Evolutionary conservation across 1,140 invertebrate species (phyloP).

Genomic region (Neodiprion pinetum): DNA sequence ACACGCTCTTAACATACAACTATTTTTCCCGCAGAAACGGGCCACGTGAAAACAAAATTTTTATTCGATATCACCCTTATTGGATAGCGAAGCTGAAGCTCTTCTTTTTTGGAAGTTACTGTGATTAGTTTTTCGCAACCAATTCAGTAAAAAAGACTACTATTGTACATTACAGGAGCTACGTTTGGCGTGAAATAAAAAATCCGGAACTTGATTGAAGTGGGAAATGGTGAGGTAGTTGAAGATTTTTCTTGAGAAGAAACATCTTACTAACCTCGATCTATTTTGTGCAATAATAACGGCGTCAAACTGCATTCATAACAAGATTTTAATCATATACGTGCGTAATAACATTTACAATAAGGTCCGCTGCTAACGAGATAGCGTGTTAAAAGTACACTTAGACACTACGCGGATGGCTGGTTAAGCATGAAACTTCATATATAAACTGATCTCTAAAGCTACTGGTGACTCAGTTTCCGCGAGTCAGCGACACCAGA

Average conservation of each 20-base stretch:
- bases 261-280: background rate
- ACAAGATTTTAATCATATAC: background rate
- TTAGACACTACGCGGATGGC: conserved; percentile 4
- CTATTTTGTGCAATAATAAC: background rate
- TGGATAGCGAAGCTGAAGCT: too few species aligned
- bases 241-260: background rate
- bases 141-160: too few species aligned
- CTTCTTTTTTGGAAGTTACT: too few species aligned
- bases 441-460: conserved; percentile 3
- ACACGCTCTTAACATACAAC: too few species aligned
- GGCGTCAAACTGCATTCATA: background rate
- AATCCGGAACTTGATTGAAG: background rate
- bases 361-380: conserved; percentile 1
- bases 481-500: background rate
- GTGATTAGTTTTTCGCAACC: too few species aligned
- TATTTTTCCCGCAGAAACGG: too few species aligned
- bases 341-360: background rate
- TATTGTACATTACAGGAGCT: too few species aligned
- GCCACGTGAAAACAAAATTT: too few species aligned
- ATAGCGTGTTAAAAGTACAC: conserved; percentile 1
- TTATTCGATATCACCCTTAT: too few species aligned
- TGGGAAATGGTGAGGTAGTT: background rate
- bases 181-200: background rate
- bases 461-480: background rate
- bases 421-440: conserved; percentile 2